phyloP scores from a whole-genome alignment of 2,797 vertebrate species.

The Chrosomus eos region DNA sequence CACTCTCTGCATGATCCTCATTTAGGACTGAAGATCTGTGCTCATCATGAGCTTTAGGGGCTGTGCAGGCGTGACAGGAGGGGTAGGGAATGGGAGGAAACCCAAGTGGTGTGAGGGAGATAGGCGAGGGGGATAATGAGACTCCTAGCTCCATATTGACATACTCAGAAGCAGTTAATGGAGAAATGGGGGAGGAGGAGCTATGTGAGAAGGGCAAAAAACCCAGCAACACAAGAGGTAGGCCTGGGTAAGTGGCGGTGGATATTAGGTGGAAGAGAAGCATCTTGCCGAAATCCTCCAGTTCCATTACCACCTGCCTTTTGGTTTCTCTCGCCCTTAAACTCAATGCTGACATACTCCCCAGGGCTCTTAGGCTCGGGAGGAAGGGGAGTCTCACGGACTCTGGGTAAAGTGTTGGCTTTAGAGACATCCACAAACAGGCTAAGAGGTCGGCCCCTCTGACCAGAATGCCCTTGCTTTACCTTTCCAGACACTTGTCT shows the following conservation, averaged over 20 bases:
- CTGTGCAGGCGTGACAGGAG: conserved; percentile 70
- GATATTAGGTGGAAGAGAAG: conserved; percentile 65
- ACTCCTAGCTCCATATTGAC: conserved; percentile 77
- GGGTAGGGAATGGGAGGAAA: conserved; percentile 76
- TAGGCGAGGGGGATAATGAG: conserved; percentile 75
- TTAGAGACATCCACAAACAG: conserved; percentile 83
- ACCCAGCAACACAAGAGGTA: conserved; percentile 73
- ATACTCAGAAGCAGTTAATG: conserved; percentile 71
- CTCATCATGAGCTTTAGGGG: conserved; percentile 68
- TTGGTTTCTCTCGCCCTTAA: conserved; percentile 68
- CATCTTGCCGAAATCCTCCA: conserved; percentile 64
- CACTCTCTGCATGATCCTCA: conserved; percentile 58
- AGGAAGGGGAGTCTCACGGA: conserved; percentile 77
- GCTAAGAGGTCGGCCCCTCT: conserved; percentile 73
- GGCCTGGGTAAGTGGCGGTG: conserved; percentile 70
- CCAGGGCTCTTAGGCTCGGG: conserved; percentile 81
- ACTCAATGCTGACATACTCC: conserved; percentile 83
- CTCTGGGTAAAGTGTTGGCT: conserved; percentile 81
- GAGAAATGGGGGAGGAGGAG: conserved; percentile 69
- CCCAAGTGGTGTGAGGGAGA: conserved; percentile 71
- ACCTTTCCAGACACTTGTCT: conserved; percentile 61
- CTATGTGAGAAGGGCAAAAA: conserved; percentile 69
- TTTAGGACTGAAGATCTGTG: conserved; percentile 51
- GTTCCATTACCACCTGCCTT: conserved; percentile 59
- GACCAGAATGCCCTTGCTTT: conserved; percentile 66